Evolutionary conservation across 2,888 invertebrate genomes (phyloP).

Genomic region (Epiblema foenella): DNA sequence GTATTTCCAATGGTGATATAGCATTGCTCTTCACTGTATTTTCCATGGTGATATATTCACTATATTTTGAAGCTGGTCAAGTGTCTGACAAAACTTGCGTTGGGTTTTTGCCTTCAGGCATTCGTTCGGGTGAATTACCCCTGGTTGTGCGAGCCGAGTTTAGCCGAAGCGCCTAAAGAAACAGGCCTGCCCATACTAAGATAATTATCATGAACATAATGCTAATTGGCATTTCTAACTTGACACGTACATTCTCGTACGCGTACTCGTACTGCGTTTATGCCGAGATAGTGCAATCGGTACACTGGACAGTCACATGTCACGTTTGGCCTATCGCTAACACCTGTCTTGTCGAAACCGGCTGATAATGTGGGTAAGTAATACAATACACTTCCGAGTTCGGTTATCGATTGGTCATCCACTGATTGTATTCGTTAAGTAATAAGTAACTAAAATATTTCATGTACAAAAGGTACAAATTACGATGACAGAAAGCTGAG

Average conservation of each 20-base stretch:
- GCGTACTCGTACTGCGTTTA: neutral
- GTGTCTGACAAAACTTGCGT: no score
- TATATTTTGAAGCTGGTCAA: no score
- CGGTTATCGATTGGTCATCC: neutral
- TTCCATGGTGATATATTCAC: no score
- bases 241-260: constrained; percentile 10
- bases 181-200: neutral
- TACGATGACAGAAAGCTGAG: no score
- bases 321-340: constrained; percentile 15
- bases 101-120: no score
- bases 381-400: neutral
- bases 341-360: constrained; percentile 21
- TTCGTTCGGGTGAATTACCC: no score
- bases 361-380: constrained; percentile 7
- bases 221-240: constrained; percentile 19
- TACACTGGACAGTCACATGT: neutral
- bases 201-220: constrained; percentile 10
- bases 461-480: no score
- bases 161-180: no score
- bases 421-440: neutral
- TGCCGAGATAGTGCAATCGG: constrained; percentile 19
- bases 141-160: no score
- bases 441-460: neutral
- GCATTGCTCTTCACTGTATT: neutral
- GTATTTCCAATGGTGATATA: neutral